Evolutionary conservation across 1,140 invertebrate genomes (phyloP).

Genomic region (Onthophagus taurus): DNA sequence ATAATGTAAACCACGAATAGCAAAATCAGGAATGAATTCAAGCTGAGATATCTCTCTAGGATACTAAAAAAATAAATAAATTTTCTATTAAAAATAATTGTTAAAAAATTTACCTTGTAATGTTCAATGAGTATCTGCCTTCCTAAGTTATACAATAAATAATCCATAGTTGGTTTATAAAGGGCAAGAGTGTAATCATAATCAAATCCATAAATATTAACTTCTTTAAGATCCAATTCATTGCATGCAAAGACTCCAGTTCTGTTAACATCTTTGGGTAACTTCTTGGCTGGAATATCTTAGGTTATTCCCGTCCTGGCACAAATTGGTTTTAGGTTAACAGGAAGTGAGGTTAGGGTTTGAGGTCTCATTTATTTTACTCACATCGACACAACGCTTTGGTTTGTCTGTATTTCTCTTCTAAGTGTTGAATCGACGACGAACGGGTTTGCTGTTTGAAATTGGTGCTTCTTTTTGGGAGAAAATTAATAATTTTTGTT

Average conservation of each 20-base stretch:
- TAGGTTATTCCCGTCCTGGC: slow-evolving; percentile 1
- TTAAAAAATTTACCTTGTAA: slow-evolving; percentile 61
- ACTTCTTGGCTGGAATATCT: slow-evolving; percentile 63
- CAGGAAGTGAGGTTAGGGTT: too few relatives aligned
- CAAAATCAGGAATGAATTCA: slow-evolving; percentile 82
- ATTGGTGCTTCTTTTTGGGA: too few relatives aligned
- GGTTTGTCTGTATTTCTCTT: too few relatives aligned
- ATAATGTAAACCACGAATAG: slow-evolving; percentile 89
- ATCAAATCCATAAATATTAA: slow-evolving; percentile 96
- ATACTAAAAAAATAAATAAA: slow-evolving; percentile 58
- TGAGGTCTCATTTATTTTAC: too few relatives aligned
- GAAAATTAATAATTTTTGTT: too few relatives aligned
- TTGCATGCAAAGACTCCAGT: slow-evolving; percentile 94
- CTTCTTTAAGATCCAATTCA: slow-evolving; percentile 82
- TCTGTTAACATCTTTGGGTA: slow-evolving; percentile 76
- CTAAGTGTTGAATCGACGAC: too few relatives aligned
- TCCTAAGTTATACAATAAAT: slow-evolving; percentile 87
- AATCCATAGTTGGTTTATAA: slow-evolving; percentile 84
- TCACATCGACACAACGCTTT: too few relatives aligned
- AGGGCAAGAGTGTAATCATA: slow-evolving; percentile 98
- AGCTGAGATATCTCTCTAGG: slow-evolving; percentile 73
- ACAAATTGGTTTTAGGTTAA: neutral
- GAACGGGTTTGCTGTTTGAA: too few relatives aligned
- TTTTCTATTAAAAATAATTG: slow-evolving; percentile 1
- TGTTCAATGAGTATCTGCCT: slow-evolving; percentile 78